Evolutionary conservation across 2,113 vertebrate species (phyloP).

Genomic region (Lophura nycthemera): DNA sequence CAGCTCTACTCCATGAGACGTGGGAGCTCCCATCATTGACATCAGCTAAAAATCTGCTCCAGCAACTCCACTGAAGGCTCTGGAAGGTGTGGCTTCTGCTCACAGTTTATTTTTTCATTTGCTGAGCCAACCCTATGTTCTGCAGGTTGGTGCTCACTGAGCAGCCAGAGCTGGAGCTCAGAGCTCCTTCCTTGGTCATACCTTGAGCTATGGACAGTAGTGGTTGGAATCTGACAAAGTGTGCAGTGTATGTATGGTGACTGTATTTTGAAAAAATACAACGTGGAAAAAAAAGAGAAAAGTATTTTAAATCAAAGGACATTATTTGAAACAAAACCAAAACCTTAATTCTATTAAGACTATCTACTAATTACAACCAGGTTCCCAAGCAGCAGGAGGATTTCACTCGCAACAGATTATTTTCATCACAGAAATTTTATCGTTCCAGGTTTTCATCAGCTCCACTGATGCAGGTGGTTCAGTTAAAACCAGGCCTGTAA

Average conservation of each 20-base stretch:
- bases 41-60: background rate
- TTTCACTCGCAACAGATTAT: background rate
- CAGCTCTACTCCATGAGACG: background rate
- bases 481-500: background rate
- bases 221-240: background rate
- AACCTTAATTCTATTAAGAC: background rate
- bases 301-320: background rate
- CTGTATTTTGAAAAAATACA: background rate
- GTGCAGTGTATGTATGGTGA: background rate
- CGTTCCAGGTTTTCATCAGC: background rate
- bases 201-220: background rate
- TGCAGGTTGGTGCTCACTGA: background rate
- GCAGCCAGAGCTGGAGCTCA: background rate
- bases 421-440: background rate
- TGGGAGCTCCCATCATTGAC: fast-evolving
- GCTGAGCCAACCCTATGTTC: background rate
- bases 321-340: background rate
- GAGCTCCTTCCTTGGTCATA: background rate
- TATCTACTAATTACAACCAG: background rate
- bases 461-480: slow-evolving; percentile 1
- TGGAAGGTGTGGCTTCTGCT: background rate
- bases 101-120: background rate
- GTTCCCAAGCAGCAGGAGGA: background rate
- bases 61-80: background rate
- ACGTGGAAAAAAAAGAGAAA: background rate